Evolutionary conservation across 2,888 invertebrate species (phyloP), one percentile per base, ranked within the genome.

Genomic region (Lycia hirtaria): DNA sequence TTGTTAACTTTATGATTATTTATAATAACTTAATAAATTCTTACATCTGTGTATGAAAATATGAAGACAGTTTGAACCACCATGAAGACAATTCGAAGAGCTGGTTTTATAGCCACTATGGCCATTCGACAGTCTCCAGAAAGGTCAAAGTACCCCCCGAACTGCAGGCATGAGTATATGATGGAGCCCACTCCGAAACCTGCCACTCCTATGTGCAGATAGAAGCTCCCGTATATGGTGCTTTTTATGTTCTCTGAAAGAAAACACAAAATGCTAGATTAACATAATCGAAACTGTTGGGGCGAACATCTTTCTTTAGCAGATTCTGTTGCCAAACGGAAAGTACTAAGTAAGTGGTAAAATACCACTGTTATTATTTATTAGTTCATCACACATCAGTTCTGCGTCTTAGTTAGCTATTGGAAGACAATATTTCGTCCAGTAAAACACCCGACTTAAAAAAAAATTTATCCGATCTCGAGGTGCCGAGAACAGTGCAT

Each of bases 41-140:
- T 89, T 79, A 95, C 95, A 83, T 94, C 93, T 35, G 94, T 94
- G 70, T 94, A 95, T 3, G 95, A 93, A 78, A 96, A 95, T 69
- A 96, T 94, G 76, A 95, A 96, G 71, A 95, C 94, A 56, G 95
- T 94, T 78, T 96, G 95, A 40, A 94, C 93, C 63, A 95, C 94
- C 64, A 94, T 93, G 81, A 94, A 95, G 54, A 93, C 78, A 73
- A 95, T 93, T 49, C 94, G 90, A 10, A 94, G 83, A 0, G 93
- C 88, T 0, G 95, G 95, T 45, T 94, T 93, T 32, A 94, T 76
- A n/a, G 94, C 95, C 14, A 93, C 91, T 55, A 95, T 87, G 32
- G 93, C 82, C 65, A 93, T 85, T 69, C 93, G 93, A 72, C 95
- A 95, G 71, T 93, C 92, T 0, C 93, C 92, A 28, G 93, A 92